Conservation (phyloP, 1,140 invertebrate genomes). For the Panagrolaimus sp. region DNA sequence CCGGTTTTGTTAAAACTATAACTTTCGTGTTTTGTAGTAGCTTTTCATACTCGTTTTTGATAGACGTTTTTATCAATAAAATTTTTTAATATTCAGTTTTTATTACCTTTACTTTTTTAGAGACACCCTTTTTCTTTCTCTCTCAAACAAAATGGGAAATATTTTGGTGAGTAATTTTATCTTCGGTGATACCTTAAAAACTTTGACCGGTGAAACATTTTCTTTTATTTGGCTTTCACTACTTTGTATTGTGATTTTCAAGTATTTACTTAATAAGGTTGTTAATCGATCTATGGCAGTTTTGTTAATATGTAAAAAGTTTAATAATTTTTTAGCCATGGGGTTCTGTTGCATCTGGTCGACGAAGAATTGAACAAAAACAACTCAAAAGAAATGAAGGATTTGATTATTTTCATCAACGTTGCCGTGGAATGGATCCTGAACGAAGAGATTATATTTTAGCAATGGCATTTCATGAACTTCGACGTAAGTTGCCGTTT, state of each 20-base stretch:
- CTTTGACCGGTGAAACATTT: not conserved
- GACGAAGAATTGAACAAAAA: slow-evolving; percentile 13
- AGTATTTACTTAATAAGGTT: slow-evolving; percentile 13
- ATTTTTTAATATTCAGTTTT: no score
- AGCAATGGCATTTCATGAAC: slow-evolving; percentile 29
- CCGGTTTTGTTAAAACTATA: no score
- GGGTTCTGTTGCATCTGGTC: not conserved
- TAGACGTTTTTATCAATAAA: no score
- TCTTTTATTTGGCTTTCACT: slow-evolving; percentile 22
- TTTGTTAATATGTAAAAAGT: not conserved
- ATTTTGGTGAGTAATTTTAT: slow-evolving; percentile 23
- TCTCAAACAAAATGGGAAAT: slow-evolving; percentile 20
- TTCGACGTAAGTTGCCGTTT: slow-evolving; percentile 27
- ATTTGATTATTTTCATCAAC: slow-evolving; percentile 19
- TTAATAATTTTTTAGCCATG: slow-evolving; percentile 28
- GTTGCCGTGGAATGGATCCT: slow-evolving; percentile 21
- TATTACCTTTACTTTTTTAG: no score
- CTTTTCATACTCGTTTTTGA: no score
- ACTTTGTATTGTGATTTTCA: slow-evolving; percentile 13
- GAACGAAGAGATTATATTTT: slow-evolving; percentile 35
- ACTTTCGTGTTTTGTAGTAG: no score
- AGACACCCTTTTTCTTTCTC: no score
- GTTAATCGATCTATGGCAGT: not conserved
- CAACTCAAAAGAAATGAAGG: slow-evolving; percentile 23
- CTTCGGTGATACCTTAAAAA: slow-evolving; percentile 5